Percentiles rank a stretch among this genome's conserved stretches.
phyloP scores from a whole-genome alignment of 2,797 vertebrate species.

The Leptoclinus maculatus region DNA sequence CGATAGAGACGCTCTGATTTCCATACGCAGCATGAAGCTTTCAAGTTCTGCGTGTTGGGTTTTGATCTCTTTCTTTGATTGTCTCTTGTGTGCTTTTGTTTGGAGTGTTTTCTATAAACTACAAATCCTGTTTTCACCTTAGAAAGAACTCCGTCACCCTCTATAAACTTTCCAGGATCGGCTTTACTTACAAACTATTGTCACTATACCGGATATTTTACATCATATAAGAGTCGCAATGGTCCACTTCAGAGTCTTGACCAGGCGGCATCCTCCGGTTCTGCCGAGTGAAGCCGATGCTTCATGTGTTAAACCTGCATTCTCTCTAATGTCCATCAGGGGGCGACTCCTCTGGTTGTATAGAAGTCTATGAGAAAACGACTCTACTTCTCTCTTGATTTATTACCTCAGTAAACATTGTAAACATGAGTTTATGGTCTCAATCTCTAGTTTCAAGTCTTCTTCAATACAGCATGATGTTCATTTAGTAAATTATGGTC shows the following conservation, averaged over 20 bases:
- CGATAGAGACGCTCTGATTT: background rate
- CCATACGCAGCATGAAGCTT: background rate
- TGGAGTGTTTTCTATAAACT: conserved; percentile 30
- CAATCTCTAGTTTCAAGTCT: too few species aligned
- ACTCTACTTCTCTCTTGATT: too few species aligned
- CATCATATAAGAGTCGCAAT: background rate
- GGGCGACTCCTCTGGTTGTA: background rate
- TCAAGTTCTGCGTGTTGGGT: background rate
- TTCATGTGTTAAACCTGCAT: background rate
- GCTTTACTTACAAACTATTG: background rate
- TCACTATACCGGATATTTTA: background rate
- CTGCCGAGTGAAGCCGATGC: too few species aligned
- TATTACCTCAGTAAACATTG: too few species aligned
- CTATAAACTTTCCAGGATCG: background rate
- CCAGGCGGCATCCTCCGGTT: too few species aligned
- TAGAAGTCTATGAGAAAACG: background rate
- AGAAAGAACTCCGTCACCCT: background rate
- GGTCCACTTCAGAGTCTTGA: too few species aligned
- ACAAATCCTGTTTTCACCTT: background rate
- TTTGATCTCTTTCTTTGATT: conserved; percentile 7
- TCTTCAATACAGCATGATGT: too few species aligned
- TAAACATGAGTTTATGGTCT: too few species aligned
- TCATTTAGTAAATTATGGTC: too few species aligned
- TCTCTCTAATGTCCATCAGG: background rate
- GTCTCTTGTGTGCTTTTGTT: background rate